Evolutionary conservation across 2,113 vertebrate species (phyloP).

Genomic region (Gobius niger): DNA sequence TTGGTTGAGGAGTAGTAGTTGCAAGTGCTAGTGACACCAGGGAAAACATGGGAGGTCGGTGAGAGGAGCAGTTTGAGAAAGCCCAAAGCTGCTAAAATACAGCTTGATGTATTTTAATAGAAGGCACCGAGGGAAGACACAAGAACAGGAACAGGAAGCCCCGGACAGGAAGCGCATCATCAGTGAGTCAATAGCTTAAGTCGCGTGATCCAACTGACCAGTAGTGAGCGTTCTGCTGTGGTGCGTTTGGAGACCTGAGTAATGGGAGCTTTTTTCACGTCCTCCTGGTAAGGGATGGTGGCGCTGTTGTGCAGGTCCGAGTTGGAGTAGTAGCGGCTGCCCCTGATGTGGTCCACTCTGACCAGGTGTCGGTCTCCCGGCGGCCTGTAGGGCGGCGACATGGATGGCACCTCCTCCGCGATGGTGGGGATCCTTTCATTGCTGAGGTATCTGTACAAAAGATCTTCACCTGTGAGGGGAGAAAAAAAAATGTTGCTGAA

Average conservation of each 20-base stretch:
- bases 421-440: constrained; percentile 93
- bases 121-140: constrained; percentile 73
- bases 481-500: background rate
- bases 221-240: constrained; percentile 83
- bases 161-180: constrained; percentile 76
- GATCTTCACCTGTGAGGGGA: constrained; percentile 81
- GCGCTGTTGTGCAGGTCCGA: constrained; percentile 89
- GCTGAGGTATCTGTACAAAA: constrained; percentile 90
- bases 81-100: constrained; percentile 55
- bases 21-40: constrained; percentile 67
- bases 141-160: constrained; percentile 59
- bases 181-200: constrained; percentile 94
- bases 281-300: constrained; percentile 91
- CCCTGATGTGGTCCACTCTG: constrained; percentile 85
- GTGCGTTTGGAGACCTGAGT: constrained; percentile 72
- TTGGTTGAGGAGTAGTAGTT: constrained; percentile 65
- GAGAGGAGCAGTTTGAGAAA: constrained; percentile 62
- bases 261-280: constrained; percentile 78
- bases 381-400: constrained; percentile 74
- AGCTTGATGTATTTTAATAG: constrained; percentile 55
- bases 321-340: constrained; percentile 83
- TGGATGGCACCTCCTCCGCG: constrained; percentile 79
- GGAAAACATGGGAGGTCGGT: constrained; percentile 57
- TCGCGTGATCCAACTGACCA: constrained; percentile 91
- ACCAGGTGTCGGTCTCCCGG: constrained; percentile 79